A percentile compares a stretch with the other conserved stretches of the same genome.
Evolutionary conservation across 2,797 vertebrate genomes (phyloP).

Genomic region (Podarcis lilfordi): DNA sequence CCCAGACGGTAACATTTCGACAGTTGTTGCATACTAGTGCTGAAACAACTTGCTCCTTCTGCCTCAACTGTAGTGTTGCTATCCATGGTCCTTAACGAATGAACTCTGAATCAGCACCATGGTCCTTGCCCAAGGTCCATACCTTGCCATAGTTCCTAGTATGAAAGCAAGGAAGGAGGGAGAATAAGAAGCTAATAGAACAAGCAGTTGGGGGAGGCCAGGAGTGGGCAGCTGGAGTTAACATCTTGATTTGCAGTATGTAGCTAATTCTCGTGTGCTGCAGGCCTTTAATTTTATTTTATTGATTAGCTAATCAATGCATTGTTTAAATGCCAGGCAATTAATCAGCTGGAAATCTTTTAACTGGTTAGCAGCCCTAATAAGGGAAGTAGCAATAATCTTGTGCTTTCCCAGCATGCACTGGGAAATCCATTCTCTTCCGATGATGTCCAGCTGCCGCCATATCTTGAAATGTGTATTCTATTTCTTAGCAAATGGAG

Average conservation of each 20-base stretch:
- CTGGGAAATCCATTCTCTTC: constrained; percentile 18
- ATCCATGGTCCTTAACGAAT: neutral
- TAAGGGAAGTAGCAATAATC: neutral
- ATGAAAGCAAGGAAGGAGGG: neutral
- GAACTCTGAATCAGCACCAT: neutral
- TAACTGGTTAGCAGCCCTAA: neutral
- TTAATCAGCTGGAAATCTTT: neutral
- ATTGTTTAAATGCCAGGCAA: neutral
- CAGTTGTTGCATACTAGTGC: neutral
- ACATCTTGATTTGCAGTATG: neutral
- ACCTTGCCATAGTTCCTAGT: too few relatives aligned
- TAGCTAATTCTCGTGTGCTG: too few relatives aligned
- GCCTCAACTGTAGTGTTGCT: too few relatives aligned
- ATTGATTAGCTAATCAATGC: neutral
- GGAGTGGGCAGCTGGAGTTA: neutral
- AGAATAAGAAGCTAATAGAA: neutral
- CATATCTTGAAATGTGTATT: neutral
- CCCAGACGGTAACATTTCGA: too few relatives aligned
- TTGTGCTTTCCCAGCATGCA: neutral
- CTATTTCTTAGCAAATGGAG: neutral
- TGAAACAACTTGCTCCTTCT: neutral
- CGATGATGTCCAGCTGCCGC: neutral
- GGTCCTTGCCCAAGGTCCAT: neutral
- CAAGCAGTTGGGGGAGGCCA: neutral
- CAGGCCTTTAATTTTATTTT: neutral